These are phyloP conservation scores for Euwallacea fornicatus DNA, from an alignment of 1,140 invertebrate genomes.

Conservation along the genomic window DNA sequence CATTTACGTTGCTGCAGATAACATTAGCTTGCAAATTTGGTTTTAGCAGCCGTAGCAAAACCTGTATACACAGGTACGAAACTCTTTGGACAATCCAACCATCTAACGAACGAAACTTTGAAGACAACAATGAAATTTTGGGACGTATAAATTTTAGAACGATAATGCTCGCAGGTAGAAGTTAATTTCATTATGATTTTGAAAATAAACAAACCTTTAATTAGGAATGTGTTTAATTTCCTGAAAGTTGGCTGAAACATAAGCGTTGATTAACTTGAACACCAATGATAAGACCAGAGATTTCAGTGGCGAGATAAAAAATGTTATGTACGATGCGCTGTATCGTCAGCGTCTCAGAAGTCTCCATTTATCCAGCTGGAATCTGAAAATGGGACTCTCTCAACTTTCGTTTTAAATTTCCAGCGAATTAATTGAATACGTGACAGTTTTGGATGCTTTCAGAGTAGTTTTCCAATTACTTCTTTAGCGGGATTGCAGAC, in stretches of 20 bases:
- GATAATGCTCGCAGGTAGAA: too few species aligned
- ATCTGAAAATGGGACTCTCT: neutral
- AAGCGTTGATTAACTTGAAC: neutral
- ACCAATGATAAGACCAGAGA: neutral
- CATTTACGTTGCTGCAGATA: too few species aligned
- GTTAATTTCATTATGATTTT: too few species aligned
- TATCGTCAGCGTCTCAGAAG: neutral
- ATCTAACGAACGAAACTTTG: too few species aligned
- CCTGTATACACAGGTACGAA: too few species aligned
- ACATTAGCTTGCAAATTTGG: too few species aligned
- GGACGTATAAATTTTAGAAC: too few species aligned
- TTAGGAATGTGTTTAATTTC: neutral
- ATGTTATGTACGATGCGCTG: neutral
- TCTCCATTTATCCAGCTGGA: neutral
- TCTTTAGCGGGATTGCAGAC: too few species aligned
- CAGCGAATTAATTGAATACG: slow-evolving; percentile 17
- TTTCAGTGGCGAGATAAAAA: neutral
- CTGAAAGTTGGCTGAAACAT: neutral
- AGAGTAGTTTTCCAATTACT: too few species aligned
- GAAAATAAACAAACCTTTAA: neutral
- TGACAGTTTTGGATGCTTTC: slow-evolving; percentile 1
- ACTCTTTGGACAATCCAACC: too few species aligned
- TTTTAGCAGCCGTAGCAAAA: too few species aligned
- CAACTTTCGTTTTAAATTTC: slow-evolving; percentile 2
- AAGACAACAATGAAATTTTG: too few species aligned